Base-by-base conservation (phyloP, 2,113 vertebrate genomes). In the Lipotes vexillifer region DNA sequence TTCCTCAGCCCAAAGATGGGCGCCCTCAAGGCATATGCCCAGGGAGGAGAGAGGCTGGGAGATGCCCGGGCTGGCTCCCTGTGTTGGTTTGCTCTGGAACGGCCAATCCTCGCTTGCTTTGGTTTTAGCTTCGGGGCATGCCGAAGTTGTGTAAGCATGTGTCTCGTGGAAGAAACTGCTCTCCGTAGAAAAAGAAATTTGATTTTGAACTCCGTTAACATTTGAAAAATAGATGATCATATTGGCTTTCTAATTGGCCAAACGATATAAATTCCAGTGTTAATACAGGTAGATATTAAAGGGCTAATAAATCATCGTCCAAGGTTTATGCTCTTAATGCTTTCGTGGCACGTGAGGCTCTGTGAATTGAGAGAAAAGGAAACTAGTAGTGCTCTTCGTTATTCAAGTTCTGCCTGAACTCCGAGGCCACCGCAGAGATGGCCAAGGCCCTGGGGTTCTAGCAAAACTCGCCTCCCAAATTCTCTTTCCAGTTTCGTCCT, bases 291-390 rank as follows among this genome's bases (percentile, higher is more conserved):
- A 98, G 98, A 52, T 98, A 92, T 94, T 96, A 97, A 99, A 99
- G 98, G 98, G 98, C 98, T 99, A 98, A 98, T 95, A 96, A 80
- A 92, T 85, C 78, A 33, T 90, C 49, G 9, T 97, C 85, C 95
- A 44, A 94, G 94, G 96, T 97, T 36, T 33, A 46, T 74, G 80
- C 97, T 97, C 8, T 94, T 80, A 41, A 12, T 94, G 89, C 93
- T 96, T 94, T 77, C 71, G 83, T 68, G 96, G 63, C 90, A 36
- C 55, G 8, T 69, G 98, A 93, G 86, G 91, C 97, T 97, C 52
- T 91, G 33, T 63, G 81, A 66, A 69, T 21, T 90, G 95, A 97
- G 86, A 97, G 97, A 36, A 83, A 95, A 96, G 92, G 96, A 93
- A 93, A 12, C 83, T n/a, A 81, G 84, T 33, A 81, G 27, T 18